phyloP scores from a whole-genome alignment of 2,888 invertebrate genomes.

The Ectemnius continuus region DNA sequence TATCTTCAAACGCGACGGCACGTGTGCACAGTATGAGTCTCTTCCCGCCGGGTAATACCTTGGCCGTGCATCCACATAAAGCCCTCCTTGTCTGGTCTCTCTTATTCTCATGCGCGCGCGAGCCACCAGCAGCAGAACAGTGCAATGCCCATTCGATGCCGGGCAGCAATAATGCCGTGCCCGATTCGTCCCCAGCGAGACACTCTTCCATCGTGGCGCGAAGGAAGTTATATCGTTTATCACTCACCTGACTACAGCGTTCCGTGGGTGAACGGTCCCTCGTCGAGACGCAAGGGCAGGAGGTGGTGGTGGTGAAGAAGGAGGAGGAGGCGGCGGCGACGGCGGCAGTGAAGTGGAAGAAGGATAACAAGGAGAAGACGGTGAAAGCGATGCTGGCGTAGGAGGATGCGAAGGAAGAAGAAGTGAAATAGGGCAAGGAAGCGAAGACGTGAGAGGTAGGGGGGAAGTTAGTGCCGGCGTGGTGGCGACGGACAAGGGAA shows the following conservation, averaged over 20 bases:
- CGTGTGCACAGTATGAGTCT: constrained; percentile 32
- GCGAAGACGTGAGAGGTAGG: constrained; percentile 22
- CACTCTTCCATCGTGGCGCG: constrained; percentile 55
- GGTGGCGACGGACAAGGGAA: constrained; percentile 27
- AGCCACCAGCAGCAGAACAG: constrained; percentile 17
- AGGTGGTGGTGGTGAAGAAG: constrained; percentile 35
- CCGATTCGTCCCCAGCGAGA: constrained; percentile 46
- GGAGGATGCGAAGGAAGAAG: constrained; percentile 32
- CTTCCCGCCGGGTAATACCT: constrained; percentile 32
- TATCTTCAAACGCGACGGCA: constrained; percentile 40
- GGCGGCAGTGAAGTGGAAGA: constrained; percentile 42
- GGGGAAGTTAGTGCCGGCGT: constrained; percentile 25
- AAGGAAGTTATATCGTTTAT: constrained; percentile 72
- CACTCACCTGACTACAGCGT: constrained; percentile 72
- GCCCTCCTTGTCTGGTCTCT: constrained; percentile 20
- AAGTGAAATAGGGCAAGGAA: constrained; percentile 30
- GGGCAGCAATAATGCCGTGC: constrained; percentile 43
- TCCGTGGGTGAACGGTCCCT: constrained; percentile 65
- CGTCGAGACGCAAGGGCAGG: constrained; percentile 56
- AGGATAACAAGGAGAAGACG: constrained; percentile 6
- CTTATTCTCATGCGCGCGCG: constrained; percentile 26
- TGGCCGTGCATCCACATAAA: constrained; percentile 43
- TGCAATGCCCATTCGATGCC: constrained; percentile 51
- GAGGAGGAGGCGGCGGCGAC: constrained; percentile 24
- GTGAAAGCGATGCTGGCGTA: not conserved